Evolutionary conservation across 1,140 invertebrate genomes (phyloP).

Genomic region (Leptopilina clavipes): DNA sequence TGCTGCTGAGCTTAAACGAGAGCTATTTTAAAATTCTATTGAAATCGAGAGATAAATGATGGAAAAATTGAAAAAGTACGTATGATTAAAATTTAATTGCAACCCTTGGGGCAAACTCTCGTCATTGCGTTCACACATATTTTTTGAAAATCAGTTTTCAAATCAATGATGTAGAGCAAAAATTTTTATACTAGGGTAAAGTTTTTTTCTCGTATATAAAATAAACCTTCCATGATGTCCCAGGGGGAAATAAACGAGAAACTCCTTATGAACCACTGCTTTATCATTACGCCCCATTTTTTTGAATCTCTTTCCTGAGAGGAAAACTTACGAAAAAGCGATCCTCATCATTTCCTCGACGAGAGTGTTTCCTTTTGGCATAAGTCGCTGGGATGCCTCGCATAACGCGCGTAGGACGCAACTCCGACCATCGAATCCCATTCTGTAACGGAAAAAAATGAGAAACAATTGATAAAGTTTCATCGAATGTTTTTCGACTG

Average conservation of each 20-base stretch:
- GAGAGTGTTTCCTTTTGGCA: slow-evolving; percentile 78
- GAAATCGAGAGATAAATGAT: slow-evolving; percentile 17
- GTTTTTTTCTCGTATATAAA: too few species aligned
- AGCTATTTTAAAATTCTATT: slow-evolving; percentile 11
- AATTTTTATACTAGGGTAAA: too few species aligned
- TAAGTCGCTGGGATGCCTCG: slow-evolving; percentile 80
- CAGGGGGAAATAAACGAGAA: neutral
- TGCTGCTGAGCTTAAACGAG: neutral
- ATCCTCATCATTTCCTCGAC: slow-evolving; percentile 83
- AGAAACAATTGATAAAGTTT: slow-evolving; percentile 13
- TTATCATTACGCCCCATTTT: neutral
- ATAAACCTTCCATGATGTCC: neutral
- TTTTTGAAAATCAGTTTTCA: neutral
- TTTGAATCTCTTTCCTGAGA: neutral
- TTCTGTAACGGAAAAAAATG: slow-evolving; percentile 74
- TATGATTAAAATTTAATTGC: slow-evolving; percentile 15
- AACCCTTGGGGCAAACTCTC: neutral
- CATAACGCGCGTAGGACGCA: slow-evolving; percentile 82
- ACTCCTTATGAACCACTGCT: neutral
- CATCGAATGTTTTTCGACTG: neutral
- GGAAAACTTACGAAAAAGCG: slow-evolving; percentile 79
- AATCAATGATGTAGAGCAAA: too few species aligned
- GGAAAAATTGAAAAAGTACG: slow-evolving; percentile 21
- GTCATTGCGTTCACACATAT: neutral
- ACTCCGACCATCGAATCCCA: slow-evolving; percentile 80